Evolutionary conservation across 1,140 invertebrate species (phyloP).

Genomic region (Danaus plexippus): DNA sequence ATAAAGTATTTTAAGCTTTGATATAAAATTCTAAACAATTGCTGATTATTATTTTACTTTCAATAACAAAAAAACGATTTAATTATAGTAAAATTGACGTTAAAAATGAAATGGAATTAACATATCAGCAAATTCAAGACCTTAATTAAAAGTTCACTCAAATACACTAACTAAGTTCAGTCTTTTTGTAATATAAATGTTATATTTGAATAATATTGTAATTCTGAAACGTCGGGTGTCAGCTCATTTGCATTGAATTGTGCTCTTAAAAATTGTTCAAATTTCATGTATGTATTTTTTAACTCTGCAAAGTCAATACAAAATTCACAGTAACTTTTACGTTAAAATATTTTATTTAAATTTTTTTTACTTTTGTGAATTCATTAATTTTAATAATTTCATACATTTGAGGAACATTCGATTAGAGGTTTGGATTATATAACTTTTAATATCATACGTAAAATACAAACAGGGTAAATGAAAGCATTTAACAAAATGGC

Average conservation of each 20-base stretch:
- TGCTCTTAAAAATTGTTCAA: slow-evolving; percentile 34
- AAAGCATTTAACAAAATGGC: too few relatives aligned
- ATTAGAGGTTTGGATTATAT: too few relatives aligned
- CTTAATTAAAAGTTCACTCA: too few relatives aligned
- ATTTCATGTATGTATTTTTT: slow-evolving; percentile 43
- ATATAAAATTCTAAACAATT: too few relatives aligned
- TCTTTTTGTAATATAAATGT: slow-evolving; percentile 39
- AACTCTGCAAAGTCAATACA: slow-evolving; percentile 29
- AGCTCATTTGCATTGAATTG: slow-evolving; percentile 37
- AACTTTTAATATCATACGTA: too few relatives aligned
- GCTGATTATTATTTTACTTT: background rate
- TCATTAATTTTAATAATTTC: background rate
- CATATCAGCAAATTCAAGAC: too few relatives aligned
- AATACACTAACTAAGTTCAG: slow-evolving; percentile 25
- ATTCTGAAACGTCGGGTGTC: slow-evolving; percentile 37
- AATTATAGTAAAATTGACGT: background rate
- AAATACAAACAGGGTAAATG: too few relatives aligned
- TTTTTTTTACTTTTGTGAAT: background rate
- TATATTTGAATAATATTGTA: slow-evolving; percentile 49
- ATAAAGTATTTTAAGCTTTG: too few relatives aligned
- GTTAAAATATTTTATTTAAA: background rate
- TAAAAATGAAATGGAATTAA: slow-evolving; percentile 4
- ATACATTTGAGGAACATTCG: background rate
- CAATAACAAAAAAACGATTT: background rate
- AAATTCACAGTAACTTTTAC: slow-evolving; percentile 19